Evolutionary conservation across 2,797 vertebrate genomes (phyloP), one percentile per base, ranked within the genome.

Genomic region (Scarus forsteni): DNA sequence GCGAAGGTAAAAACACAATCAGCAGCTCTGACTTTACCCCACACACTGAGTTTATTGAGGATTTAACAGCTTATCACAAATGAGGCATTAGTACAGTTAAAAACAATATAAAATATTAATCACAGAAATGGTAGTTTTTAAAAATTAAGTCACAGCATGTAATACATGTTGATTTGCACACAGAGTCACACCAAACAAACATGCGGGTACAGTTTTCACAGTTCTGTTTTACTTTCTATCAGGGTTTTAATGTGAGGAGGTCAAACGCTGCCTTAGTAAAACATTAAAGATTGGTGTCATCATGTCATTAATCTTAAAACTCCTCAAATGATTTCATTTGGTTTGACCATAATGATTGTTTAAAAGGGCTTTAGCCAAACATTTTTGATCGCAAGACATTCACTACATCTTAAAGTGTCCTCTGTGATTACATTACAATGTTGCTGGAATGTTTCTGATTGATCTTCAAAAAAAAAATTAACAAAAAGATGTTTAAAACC

Each of bases 41-140:
- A 73, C 46, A 69, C 51, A 61, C 60, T 61, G 1, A 15, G 58
- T 90, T 85, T 87, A 85, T 85, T 82, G 19, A 70, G 50, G 67
- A 13, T 51, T 58, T 60, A 51, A 76, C 35, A 70, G 50, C 12
- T 68, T 36, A 18, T 66, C 42, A 83, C 59, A 70, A 44, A 81
- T 55, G 79, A 87, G 76, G 74, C 79, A 70, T 60, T 54, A 61
- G 53, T 58, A 62, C 51, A 81, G 1, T 48, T 49, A 77, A 66
- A 15, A 66, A 84, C 54, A 75, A 62, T 56, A 73, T 48, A 63
- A 79, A 65, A 76, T 58, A 43, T 59, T 36, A 39, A 70, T 75
- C 63, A 76, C 58, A 81, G 36, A 54, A 52, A 67, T 10, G 27
- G 16, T 54, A 52, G 35, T 70, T 16, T 39, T 62, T 27, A 35